A percentile compares a stretch with the other conserved stretches of the same genome.
Evolutionary conservation across 2,797 vertebrate genomes (phyloP).

Genomic region (Notolepis coatsorum): DNA sequence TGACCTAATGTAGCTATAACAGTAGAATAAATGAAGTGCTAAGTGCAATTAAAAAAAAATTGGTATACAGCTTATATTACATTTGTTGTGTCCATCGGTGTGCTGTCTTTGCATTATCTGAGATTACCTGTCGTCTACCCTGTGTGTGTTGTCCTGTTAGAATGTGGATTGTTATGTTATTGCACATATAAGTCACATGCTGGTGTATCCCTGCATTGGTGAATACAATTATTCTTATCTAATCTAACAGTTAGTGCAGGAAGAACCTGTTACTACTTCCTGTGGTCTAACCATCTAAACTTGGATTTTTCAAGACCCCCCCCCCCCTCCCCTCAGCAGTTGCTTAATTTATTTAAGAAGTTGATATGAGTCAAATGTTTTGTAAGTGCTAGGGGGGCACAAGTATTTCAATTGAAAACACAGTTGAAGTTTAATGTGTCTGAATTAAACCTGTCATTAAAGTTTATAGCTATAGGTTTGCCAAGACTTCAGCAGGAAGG

Average conservation of each 20-base stretch:
- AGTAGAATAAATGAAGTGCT: no score
- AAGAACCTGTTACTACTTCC: slow-evolving; percentile 16
- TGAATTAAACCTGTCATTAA: slow-evolving; percentile 58
- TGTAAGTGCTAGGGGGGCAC: slow-evolving; percentile 8
- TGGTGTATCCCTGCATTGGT: no score
- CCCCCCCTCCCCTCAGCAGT: background rate
- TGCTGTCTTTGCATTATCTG: no score
- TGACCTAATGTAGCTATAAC: no score
- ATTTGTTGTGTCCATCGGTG: no score
- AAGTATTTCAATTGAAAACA: slow-evolving; percentile 43
- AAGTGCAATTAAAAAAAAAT: no score
- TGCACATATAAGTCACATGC: no score
- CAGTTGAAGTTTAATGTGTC: slow-evolving; percentile 44
- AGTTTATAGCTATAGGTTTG: slow-evolving; percentile 38
- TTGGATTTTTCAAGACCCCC: slow-evolving; percentile 10
- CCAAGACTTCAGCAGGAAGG: slow-evolving; percentile 20
- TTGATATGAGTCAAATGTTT: slow-evolving; percentile 37
- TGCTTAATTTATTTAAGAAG: slow-evolving; percentile 15
- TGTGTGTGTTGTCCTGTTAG: no score
- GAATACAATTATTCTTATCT: slow-evolving; percentile 17
- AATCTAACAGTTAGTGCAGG: slow-evolving; percentile 14
- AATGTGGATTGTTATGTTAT: no score
- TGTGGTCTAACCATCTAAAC: slow-evolving; percentile 5
- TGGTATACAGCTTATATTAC: no score
- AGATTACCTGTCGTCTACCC: no score